Evolutionary conservation across 2,888 invertebrate species (phyloP).

Genomic region (Sycophila texana): DNA sequence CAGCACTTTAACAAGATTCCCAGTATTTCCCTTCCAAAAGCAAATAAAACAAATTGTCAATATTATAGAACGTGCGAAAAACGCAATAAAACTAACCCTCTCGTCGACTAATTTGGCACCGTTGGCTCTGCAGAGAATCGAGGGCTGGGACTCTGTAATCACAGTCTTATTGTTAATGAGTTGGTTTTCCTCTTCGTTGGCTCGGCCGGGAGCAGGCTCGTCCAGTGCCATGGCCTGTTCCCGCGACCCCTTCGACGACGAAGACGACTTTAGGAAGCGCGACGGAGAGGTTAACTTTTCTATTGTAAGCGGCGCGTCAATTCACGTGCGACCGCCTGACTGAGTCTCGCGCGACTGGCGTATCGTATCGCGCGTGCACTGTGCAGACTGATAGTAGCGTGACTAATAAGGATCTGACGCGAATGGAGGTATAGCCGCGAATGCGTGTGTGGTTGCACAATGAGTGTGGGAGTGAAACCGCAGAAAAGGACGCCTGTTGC

Average conservation of each 20-base stretch:
- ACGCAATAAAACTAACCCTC: conserved; percentile 24
- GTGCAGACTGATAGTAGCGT: no score
- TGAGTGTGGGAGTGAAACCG: no score
- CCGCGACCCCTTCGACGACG: not conserved
- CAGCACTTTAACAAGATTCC: no score
- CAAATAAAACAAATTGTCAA: not conserved
- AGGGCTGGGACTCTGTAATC: conserved; percentile 50
- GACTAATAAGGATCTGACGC: no score
- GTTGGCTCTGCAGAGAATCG: conserved; percentile 45
- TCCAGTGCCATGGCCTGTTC: not conserved
- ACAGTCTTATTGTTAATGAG: conserved; percentile 25
- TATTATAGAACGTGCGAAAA: not conserved
- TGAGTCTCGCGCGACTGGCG: no score
- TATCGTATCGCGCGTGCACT: no score
- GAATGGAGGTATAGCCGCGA: no score
- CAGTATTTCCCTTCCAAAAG: not conserved
- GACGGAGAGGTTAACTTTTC: no score
- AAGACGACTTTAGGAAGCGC: no score
- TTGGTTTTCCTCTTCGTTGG: conserved; percentile 13
- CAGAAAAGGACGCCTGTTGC: no score
- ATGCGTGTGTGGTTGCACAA: no score
- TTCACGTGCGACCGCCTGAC: no score
- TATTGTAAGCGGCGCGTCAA: not conserved
- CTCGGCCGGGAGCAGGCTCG: not conserved
- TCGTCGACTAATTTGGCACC: conserved; percentile 35